Percentiles rank a stretch among this genome's conserved stretches.
Evolutionary conservation across 2,888 invertebrate species (phyloP).

Genomic region (Lasioglossum oenotherae): DNA sequence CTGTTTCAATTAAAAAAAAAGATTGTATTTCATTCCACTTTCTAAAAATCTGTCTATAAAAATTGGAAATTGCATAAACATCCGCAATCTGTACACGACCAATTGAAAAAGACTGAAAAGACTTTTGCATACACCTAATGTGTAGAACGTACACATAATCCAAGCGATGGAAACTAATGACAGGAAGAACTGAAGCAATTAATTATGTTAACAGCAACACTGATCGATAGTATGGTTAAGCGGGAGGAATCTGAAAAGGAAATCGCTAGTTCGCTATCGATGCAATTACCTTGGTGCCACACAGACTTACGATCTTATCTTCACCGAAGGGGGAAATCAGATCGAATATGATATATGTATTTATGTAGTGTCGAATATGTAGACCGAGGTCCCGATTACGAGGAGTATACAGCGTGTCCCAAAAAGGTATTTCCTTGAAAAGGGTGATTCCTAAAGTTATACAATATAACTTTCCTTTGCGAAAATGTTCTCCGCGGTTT

Average conservation of each 20-base stretch:
- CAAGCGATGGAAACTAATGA: background rate
- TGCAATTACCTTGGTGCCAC: conserved; percentile 30
- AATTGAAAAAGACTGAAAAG: no score
- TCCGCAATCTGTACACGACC: no score
- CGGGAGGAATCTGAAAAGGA: conserved; percentile 16
- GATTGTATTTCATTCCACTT: no score
- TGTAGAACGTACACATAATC: background rate
- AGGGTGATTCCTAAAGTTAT: no score
- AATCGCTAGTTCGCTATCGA: conserved; percentile 26
- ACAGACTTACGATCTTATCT: conserved; percentile 38
- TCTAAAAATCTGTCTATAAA: no score
- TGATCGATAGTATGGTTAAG: conserved; percentile 32
- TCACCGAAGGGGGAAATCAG: conserved; percentile 13
- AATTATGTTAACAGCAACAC: background rate
- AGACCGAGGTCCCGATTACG: conserved; percentile 4
- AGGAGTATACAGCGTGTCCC: background rate
- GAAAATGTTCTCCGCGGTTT: no score
- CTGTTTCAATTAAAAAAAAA: no score
- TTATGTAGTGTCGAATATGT: conserved; percentile 13
- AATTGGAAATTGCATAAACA: no score
- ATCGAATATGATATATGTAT: conserved; percentile 12
- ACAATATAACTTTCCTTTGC: no score
- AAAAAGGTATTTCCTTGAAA: no score
- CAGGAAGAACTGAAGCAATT: background rate
- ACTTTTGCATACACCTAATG: no score